Base-by-base conservation (phyloP, 2,888 invertebrate species). In the Ophion ventricosus region DNA sequence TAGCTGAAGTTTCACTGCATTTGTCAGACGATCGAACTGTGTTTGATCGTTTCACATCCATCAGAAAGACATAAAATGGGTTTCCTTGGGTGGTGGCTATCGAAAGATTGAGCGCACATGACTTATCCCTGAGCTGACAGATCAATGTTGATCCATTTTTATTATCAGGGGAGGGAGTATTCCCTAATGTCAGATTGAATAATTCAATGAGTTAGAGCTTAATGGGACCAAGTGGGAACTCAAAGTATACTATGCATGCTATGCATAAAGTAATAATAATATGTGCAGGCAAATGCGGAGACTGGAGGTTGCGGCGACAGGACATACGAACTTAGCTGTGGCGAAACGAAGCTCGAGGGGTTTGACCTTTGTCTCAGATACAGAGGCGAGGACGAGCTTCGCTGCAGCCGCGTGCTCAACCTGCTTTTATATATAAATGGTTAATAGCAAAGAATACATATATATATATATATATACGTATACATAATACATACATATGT, bases 291-390 rank as follows among this genome's bases (percentile, higher is more conserved):
- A 2, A 3, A 2, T 49, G 11, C 17, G 17, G 17, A 17, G 49
- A 17, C 17, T 14, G 17, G 56, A 26, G 43, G 1, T 23, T 57
- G 57, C 57, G 54, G n/a, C 8, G 49, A 76, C 56, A 64, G 75
- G 64, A 64, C 64, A 64, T 35, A 54, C 23, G 54, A 43, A 59
- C 61, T 43, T 26, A 59, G 57, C 57, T 40, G 57, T 56, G 57
- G 49, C 40, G 57, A 35, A 74, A 66, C 54, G 69, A 81, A 81
- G 74, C 73, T 80, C 67, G 40, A 29, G 54, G 56, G 61, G 29
- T 56, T 25, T 78, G 84, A 84, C 81, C 84, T 84, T 80, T 84
- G 81, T 73, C 66, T 63, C 61, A 43, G 61, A 56, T 23, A 29
- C 43, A 35, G 40, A 69, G 77, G 67, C 61, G 77, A 69, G 63